Evolutionary conservation across 2,888 invertebrate genomes (phyloP).

Genomic region (Euphydryas editha): DNA sequence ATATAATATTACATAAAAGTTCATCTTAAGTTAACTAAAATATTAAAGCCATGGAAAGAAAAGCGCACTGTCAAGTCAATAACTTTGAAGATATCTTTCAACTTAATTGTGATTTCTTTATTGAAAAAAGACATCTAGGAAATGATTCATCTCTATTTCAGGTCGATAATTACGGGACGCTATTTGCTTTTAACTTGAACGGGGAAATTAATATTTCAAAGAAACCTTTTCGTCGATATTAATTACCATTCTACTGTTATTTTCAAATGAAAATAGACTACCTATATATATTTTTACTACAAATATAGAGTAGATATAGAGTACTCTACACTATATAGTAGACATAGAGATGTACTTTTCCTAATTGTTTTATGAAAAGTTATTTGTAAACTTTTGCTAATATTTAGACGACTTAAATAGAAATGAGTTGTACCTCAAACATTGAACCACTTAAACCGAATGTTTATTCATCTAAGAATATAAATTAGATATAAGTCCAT

Average conservation of each 20-base stretch:
- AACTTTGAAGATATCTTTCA: background rate
- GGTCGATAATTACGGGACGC: conserved; percentile 28
- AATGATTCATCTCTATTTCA: conserved; percentile 29
- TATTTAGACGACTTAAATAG: no score
- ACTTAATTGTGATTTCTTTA: conserved; percentile 26
- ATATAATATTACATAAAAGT: no score
- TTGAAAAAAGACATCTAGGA: conserved; percentile 25
- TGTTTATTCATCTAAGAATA: no score
- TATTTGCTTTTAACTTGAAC: conserved; percentile 27
- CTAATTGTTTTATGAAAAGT: no score
- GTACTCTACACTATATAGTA: no score
- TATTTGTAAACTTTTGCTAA: no score
- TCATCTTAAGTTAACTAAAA: no score
- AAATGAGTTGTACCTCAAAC: no score
- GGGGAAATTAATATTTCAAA: conserved; percentile 29
- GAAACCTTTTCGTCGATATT: conserved; percentile 19
- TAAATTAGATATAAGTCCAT: no score
- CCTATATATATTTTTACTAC: conserved; percentile 7
- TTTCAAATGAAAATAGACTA: background rate
- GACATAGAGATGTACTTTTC: no score
- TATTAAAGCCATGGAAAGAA: background rate
- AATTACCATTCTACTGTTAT: conserved; percentile 11
- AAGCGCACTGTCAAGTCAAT: background rate
- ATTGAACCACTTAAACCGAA: no score
- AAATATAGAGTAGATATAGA: no score